Percentiles rank a stretch among this genome's conserved stretches.
Evolutionary conservation across 2,888 invertebrate genomes (phyloP).

Genomic region (Macrosiphum euphorbiae): DNA sequence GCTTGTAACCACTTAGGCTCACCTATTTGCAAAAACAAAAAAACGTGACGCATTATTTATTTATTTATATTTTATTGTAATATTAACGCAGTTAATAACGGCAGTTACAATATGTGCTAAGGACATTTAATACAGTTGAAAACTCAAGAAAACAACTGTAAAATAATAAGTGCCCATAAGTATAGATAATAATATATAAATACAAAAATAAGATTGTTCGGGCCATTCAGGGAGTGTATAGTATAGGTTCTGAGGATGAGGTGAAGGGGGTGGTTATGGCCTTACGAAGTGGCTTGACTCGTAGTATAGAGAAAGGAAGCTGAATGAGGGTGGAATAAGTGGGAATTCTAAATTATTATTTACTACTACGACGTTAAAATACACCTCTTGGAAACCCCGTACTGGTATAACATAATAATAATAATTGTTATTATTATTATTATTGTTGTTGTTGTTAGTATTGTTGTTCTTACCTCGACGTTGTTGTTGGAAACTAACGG

Average conservation of each 20-base stretch:
- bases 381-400: background rate
- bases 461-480: conserved; percentile 67
- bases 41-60: background rate
- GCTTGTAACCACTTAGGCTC: conserved; percentile 57
- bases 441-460: background rate
- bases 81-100: background rate
- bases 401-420: background rate
- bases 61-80: background rate
- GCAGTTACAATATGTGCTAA: background rate
- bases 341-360: background rate
- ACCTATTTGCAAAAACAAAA: conserved; percentile 48
- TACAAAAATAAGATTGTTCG: background rate
- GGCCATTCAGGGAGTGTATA: background rate
- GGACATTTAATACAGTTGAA: background rate
- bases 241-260: background rate
- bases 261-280: background rate
- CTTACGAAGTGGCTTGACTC: background rate
- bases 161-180: background rate
- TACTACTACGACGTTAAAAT: background rate
- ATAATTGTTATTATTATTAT: background rate
- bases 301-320: background rate
- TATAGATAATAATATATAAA: background rate
- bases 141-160: background rate
- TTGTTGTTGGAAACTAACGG: conserved; percentile 68
- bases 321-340: background rate